These are phyloP conservation scores for Limanda limanda DNA, from an alignment of 2,113 vertebrate species.

Conservation along the genomic window DNA sequence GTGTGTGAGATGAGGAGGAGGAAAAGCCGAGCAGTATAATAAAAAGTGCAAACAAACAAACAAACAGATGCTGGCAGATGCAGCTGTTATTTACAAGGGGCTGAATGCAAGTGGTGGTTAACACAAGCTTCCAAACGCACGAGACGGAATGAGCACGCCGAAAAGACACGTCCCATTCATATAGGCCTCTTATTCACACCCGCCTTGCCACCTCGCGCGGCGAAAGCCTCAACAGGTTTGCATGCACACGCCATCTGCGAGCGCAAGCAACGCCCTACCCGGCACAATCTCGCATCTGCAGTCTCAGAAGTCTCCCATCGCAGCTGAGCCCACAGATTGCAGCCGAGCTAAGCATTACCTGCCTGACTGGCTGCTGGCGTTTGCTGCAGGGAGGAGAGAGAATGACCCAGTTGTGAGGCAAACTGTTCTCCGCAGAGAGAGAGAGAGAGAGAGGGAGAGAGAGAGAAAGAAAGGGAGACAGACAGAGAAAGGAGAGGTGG, in stretches of 20 bases:
- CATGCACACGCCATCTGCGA: constrained; percentile 15
- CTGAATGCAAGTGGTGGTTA: constrained; percentile 30
- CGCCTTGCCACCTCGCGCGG: not conserved
- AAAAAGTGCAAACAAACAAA: constrained; percentile 61
- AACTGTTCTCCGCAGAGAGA: constrained; percentile 63
- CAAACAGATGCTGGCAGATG: constrained; percentile 50
- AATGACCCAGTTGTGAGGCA: constrained; percentile 82
- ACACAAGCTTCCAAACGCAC: constrained; percentile 26
- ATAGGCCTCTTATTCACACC: constrained; percentile 6
- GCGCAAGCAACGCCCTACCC: not conserved
- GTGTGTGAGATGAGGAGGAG: constrained; percentile 35
- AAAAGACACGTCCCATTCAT: constrained; percentile 22
- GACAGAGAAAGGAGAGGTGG: constrained; percentile 32
- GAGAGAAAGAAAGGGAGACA: constrained; percentile 31
- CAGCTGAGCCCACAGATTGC: constrained; percentile 20
- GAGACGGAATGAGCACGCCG: not conserved
- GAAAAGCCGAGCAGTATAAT: constrained; percentile 52
- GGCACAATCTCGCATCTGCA: constrained; percentile 27
- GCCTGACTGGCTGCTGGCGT: constrained; percentile 50
- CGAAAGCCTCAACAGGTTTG: constrained; percentile 25
- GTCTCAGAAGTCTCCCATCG: constrained; percentile 25
- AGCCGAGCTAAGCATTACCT: constrained; percentile 24
- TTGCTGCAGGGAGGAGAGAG: constrained; percentile 63
- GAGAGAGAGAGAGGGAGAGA: constrained; percentile 26
- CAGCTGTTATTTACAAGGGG: constrained; percentile 42